Percentiles rank a stretch among this genome's conserved stretches.
Evolutionary conservation across 2,888 invertebrate species (phyloP).

Genomic region (Drosophila multiciliata): DNA sequence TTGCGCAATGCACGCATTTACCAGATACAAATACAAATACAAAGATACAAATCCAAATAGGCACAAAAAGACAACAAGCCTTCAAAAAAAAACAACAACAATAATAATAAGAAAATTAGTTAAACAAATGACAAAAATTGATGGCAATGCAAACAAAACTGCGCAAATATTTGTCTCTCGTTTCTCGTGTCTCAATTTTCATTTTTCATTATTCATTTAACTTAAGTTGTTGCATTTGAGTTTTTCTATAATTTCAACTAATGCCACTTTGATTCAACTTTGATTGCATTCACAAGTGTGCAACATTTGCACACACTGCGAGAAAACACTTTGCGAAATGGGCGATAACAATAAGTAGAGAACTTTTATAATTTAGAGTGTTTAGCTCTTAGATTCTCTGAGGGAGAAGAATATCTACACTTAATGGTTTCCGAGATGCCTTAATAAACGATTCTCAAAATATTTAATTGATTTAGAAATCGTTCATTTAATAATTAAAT

Average conservation of each 20-base stretch:
- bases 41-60: slow-evolving; percentile 9
- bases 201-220: slow-evolving; percentile 7
- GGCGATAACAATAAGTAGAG: too few relatives aligned
- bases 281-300: slow-evolving; percentile 54
- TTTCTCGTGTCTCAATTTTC: neutral
- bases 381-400: too few relatives aligned
- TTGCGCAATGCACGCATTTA: slow-evolving; percentile 73
- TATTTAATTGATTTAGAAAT: neutral
- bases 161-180: slow-evolving; percentile 69
- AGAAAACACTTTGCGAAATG: neutral
- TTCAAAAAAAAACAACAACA: neutral
- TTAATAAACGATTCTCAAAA: neutral
- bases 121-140: slow-evolving; percentile 78
- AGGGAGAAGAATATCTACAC: too few relatives aligned
- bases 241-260: slow-evolving; percentile 75
- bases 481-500: neutral
- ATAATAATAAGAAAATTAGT: slow-evolving; percentile 44
- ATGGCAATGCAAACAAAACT: slow-evolving; percentile 77
- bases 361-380: too few relatives aligned
- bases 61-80: neutral
- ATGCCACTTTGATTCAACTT: slow-evolving; percentile 71
- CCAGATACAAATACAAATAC: slow-evolving; percentile 2
- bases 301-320: slow-evolving; percentile 21
- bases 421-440: neutral
- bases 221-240: slow-evolving; percentile 52